Evolutionary conservation across 1,140 invertebrate genomes (phyloP), one percentile per base, ranked within the genome.

Genomic region (Lycorma delicatula): DNA sequence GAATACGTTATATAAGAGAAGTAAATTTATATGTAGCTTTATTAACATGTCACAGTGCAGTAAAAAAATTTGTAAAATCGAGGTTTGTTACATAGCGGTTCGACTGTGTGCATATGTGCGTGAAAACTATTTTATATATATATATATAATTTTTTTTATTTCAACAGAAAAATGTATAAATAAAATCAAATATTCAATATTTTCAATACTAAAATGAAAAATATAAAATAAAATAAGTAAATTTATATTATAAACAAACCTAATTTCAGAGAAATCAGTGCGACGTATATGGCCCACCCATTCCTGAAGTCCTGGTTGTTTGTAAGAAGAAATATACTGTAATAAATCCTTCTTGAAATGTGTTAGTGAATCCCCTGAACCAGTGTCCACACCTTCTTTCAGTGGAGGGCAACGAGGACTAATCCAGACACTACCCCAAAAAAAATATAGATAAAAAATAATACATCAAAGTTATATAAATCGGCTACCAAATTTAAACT

Each of bases 281-380:
- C 76, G 74, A 63, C 82, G 75, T n/a, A 97, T 78, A 31, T 81
- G 71, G 9, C 82, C 76, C 16, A 88, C 77, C 85, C 92, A 96
- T 0, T 80, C 78, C 13, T 79, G 74, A 12, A 96, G 67, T 52
- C 79, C 73, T 0, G 79, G 72, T 38, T 82, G 65, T 53, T 84
- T 81, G 70, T 97, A 97, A 44, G 82, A 76, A 23, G 75, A 69
- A 2, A 97, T 67, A 72, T 97, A 98, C 2, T 81, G 75, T n/a
- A 93, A 68, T 0, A 98, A 73, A 69, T 88, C 84, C n/a, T 74
- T 75, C 73, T 93, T 93, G 69, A 97, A 98, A 46, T 80, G 74
- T 0, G 93, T 97, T 0, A 76, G 73, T 28, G 90, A 92, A 61
- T 95, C 90, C 2, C 91, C 90, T 12, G 79, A 78, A 26, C 67